Evolutionary conservation across 2,113 vertebrate genomes (phyloP).

Genomic region (Laticauda laticaudata): DNA sequence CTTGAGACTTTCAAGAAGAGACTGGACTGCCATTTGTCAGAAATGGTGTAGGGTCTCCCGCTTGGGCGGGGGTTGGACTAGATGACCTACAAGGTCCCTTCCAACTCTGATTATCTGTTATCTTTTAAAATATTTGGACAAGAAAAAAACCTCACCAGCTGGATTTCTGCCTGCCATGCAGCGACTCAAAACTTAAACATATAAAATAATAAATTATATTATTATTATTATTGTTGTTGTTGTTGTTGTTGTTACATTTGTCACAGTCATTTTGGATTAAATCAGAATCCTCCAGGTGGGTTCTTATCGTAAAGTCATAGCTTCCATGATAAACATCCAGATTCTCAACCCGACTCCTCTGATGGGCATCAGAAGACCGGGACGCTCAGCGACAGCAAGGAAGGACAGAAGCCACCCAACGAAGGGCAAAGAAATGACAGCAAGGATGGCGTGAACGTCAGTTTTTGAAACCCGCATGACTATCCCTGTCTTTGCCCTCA

Average conservation of each 20-base stretch:
- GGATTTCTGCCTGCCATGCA: not conserved
- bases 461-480: fast-evolving
- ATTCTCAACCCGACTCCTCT: not conserved
- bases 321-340: not conserved
- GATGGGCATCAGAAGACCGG: fast-evolving
- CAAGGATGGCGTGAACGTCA: not conserved
- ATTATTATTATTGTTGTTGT: too few species aligned
- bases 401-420: not conserved
- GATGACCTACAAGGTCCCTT: too few species aligned
- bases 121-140: too few species aligned
- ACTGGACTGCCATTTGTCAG: too few species aligned
- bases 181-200: not conserved
- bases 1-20: too few species aligned
- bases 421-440: not conserved
- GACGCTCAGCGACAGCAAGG: fast-evolving
- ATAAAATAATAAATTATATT: not conserved
- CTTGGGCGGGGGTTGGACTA: too few species aligned
- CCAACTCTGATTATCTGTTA: too few species aligned
- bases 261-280: not conserved
- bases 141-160: not conserved
- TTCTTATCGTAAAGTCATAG: not conserved
- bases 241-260: not conserved
- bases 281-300: not conserved
- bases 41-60: too few species aligned
- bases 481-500: fast-evolving